These are phyloP conservation scores for Tyto alba DNA, from an alignment of 2,113 vertebrate genomes.

Conservation along the genomic window DNA sequence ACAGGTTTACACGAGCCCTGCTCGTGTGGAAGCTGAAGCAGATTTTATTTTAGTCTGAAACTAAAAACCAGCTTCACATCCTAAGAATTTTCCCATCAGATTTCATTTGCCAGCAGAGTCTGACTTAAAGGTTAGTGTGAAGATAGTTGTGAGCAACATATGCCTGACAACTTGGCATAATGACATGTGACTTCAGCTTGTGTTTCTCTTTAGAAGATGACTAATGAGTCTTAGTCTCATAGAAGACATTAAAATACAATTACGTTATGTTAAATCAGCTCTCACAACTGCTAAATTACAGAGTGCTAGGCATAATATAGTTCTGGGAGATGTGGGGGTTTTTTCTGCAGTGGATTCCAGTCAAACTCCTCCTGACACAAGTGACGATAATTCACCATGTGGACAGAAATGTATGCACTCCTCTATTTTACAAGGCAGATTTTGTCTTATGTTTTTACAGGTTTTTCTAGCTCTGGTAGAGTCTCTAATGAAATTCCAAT, in stretches of 20 bases:
- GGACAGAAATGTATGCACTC: slow-evolving; percentile 11
- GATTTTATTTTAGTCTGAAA: not conserved
- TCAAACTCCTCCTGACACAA: slow-evolving; percentile 55
- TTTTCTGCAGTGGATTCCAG: slow-evolving; percentile 25
- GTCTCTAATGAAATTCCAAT: slow-evolving; percentile 64
- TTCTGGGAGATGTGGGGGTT: not conserved
- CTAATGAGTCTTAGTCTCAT: slow-evolving; percentile 44
- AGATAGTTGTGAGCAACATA: not conserved
- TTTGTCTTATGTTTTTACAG: not conserved
- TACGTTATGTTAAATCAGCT: slow-evolving; percentile 52
- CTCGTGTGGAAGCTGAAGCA: not conserved
- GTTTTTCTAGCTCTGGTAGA: not conserved
- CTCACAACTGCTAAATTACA: slow-evolving; percentile 43
- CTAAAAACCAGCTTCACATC: not conserved
- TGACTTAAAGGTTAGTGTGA: not conserved
- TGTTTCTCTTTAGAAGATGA: slow-evolving; percentile 51
- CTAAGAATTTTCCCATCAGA: not conserved
- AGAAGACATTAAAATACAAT: slow-evolving; percentile 55
- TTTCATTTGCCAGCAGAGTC: not conserved
- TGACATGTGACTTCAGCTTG: slow-evolving; percentile 26
- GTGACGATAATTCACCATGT: not conserved
- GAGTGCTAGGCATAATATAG: not conserved
- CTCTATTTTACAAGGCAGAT: slow-evolving; percentile 23
- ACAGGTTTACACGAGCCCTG: not conserved
- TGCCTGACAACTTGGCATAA: not conserved